These are phyloP conservation scores for Melospiza melodia DNA, from an alignment of 2,113 vertebrate species.

Conservation along the genomic window DNA sequence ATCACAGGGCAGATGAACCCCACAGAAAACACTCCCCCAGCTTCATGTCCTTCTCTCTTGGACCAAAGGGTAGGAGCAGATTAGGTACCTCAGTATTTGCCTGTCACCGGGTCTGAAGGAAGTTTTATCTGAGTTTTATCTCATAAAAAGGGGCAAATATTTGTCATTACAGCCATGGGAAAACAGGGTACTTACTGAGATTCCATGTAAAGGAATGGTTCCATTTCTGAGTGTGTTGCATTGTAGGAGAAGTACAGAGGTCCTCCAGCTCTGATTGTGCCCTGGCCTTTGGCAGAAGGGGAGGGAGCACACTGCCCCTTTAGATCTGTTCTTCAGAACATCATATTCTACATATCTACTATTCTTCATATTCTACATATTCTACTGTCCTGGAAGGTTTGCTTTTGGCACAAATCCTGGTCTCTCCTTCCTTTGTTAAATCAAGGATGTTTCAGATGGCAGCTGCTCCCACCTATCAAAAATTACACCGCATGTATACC, in stretches of 20 bases:
- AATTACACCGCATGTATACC: accelerated
- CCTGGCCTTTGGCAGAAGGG: neutral
- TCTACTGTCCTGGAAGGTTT: neutral
- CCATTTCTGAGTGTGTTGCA: neutral
- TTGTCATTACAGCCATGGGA: neutral
- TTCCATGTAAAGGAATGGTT: neutral
- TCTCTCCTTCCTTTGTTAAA: neutral
- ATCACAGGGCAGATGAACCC: accelerated
- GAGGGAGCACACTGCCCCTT: neutral
- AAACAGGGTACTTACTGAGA: neutral
- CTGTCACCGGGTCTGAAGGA: neutral
- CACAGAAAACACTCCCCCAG: neutral
- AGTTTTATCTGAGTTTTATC: neutral
- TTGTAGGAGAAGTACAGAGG: neutral
- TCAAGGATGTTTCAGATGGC: neutral
- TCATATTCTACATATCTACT: neutral
- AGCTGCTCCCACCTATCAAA: neutral
- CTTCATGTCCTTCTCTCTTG: neutral
- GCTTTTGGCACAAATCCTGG: neutral
- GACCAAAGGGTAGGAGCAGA: neutral
- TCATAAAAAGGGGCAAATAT: neutral
- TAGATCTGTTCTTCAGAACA: neutral
- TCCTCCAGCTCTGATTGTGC: neutral
- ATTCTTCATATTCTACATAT: neutral
- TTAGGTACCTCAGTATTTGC: neutral